These are phyloP conservation scores for Hassar affinis DNA, from an alignment of 2,113 vertebrate genomes.

Conservation along the genomic window DNA sequence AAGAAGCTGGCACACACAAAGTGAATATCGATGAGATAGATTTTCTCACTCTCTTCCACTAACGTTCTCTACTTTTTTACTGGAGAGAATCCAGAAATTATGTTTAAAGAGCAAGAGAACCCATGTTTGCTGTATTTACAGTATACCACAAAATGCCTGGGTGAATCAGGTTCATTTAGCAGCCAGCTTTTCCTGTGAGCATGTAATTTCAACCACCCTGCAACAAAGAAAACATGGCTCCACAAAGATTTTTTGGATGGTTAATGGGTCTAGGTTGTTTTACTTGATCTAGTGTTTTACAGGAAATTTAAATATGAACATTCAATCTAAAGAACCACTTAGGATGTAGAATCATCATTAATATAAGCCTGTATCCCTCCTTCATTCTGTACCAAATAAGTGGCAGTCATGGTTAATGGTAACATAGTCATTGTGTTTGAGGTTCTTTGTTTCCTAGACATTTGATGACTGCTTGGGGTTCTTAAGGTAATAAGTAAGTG, in stretches of 20 bases:
- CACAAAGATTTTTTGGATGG: not conserved
- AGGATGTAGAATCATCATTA: constrained; percentile 3
- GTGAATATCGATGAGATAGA: constrained; percentile 40
- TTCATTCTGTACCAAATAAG: constrained; percentile 3
- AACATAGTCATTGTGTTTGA: constrained; percentile 6
- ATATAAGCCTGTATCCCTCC: not conserved
- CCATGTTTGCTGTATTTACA: constrained; percentile 63
- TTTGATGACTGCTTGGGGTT: constrained; percentile 53
- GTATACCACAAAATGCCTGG: constrained; percentile 58
- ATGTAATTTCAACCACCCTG: not conserved
- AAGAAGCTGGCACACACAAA: constrained; percentile 51
- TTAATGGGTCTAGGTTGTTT: too few species aligned
- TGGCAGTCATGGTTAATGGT: not conserved
- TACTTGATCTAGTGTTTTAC: not conserved
- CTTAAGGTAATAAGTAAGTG: constrained; percentile 44
- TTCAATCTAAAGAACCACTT: not conserved
- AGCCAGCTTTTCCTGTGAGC: not conserved
- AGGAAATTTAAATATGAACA: constrained; percentile 26
- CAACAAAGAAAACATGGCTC: not conserved
- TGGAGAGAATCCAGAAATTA: constrained; percentile 58
- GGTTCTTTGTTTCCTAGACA: constrained; percentile 11
- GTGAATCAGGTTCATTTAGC: constrained; percentile 21
- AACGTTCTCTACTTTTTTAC: constrained; percentile 53
- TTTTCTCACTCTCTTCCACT: not conserved
- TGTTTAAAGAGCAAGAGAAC: constrained; percentile 62